Evolutionary conservation across 2,888 invertebrate species (phyloP).

Genomic region (Polydrusus pterygomalis): DNA sequence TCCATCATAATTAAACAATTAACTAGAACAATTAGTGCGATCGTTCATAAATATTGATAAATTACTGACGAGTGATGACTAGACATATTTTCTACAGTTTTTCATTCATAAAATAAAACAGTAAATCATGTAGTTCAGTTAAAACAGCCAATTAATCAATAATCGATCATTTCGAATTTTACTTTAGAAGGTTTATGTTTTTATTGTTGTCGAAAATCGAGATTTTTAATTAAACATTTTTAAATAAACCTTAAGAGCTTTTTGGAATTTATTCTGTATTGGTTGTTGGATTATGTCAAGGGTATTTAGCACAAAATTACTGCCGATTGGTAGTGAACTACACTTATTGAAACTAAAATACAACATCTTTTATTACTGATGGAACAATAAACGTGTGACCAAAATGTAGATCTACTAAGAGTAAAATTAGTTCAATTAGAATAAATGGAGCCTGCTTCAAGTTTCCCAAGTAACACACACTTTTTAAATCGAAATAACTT

Average conservation of each 20-base stretch:
- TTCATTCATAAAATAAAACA: constrained; percentile 19
- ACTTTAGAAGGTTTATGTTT: constrained; percentile 6
- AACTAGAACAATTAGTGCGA: background rate
- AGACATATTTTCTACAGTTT: constrained; percentile 17
- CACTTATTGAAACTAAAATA: no score
- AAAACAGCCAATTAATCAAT: constrained; percentile 8
- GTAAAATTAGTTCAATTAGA: no score
- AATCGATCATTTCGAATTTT: constrained; percentile 10
- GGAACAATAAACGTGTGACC: no score
- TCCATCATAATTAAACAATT: background rate
- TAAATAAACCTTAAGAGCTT: background rate
- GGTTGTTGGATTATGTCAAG: no score
- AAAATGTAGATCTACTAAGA: no score
- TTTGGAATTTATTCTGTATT: no score
- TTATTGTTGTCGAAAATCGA: background rate
- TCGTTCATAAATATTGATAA: background rate
- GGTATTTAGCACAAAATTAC: no score
- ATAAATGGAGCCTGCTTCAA: no score
- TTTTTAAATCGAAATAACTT: no score
- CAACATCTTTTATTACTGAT: no score
- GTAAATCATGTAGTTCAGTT: constrained; percentile 15
- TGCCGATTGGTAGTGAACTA: no score
- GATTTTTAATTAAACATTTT: constrained; percentile 3
- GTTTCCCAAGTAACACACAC: no score
- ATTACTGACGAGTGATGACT: constrained; percentile 3